phyloP scores from a whole-genome alignment of 2,888 invertebrate genomes.

The Spatulosminthurus flaviceps region DNA sequence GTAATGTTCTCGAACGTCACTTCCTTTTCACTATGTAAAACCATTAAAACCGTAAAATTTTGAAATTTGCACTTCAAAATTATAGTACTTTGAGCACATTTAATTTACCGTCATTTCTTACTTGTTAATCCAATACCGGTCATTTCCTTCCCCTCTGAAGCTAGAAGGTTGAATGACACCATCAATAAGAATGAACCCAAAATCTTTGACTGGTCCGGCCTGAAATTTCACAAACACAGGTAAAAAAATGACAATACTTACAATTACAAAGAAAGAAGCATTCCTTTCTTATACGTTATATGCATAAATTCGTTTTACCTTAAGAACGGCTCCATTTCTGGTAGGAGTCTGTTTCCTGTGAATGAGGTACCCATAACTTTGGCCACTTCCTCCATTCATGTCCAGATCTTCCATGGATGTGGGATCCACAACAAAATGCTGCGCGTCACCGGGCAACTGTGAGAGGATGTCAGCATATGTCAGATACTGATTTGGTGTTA shows the following conservation, averaged over 20 bases:
- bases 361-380: constrained; percentile 71
- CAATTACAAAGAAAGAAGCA: too few relatives aligned
- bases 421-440: constrained; percentile 48
- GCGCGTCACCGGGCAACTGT: constrained; percentile 56
- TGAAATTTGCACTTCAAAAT: neutral
- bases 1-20: constrained; percentile 33
- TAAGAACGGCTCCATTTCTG: constrained; percentile 49
- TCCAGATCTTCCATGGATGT: constrained; percentile 64
- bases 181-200: constrained; percentile 69
- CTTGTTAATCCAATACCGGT: constrained; percentile 57
- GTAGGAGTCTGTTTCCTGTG: constrained; percentile 67
- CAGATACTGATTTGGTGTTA: constrained; percentile 62
- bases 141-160: constrained; percentile 21
- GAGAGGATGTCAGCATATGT: constrained; percentile 63
- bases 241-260: too few relatives aligned
- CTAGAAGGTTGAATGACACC: constrained; percentile 63
- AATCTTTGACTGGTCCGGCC: constrained; percentile 68
- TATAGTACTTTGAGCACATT: neutral
- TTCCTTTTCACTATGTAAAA: constrained; percentile 38
- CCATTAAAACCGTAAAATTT: neutral
- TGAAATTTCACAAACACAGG: constrained; percentile 45
- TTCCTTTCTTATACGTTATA: too few relatives aligned
- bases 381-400: constrained; percentile 67
- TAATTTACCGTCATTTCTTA: constrained; percentile 40
- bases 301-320: too few relatives aligned